Evolutionary conservation across 1,140 invertebrate genomes (phyloP), one percentile per base, ranked within the genome.

Genomic region (Zaprionus taronus): DNA sequence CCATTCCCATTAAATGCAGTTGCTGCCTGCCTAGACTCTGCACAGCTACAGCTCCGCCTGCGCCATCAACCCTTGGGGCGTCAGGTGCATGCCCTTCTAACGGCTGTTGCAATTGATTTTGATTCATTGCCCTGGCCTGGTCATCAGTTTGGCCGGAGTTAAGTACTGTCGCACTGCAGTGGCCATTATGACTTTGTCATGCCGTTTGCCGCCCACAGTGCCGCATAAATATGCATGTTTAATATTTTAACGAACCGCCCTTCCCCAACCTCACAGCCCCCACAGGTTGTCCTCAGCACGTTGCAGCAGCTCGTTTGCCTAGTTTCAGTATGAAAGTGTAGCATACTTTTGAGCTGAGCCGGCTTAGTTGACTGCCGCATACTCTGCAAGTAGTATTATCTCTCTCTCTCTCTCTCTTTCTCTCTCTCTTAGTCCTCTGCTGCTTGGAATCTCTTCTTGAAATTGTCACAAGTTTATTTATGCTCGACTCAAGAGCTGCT

Each of bases 101-200:
- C 66, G 72, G 58, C 61, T 62, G 58, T 41, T 78, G 77, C 81
- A 83, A 83, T 83, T 83, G 83, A 89, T 87, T 87, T 87, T 78
- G 84, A 87, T 83, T 83, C 70, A 83, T 86, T 78, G 68, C 65
- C 47, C 26, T 36, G 17, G 38, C 55, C 22, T 36, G 17, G 38
- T 47, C 57, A 53, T 65, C 58, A 53, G 61, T 17, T 28, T 26
- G 26, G 26, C 26, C 24, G 24, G 63, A 55, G 36, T 28, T 28
- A 24, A 31, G 26, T n/a, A 34, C 20, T 28, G 60, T 41, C 17
- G 36, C 51, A 65, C 36, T 47, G 41, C 64, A 55, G 34, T n/a
- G 44, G 24, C 56, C 17, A 74, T 74, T 38, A 55, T 14, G 49
- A 68, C 61, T 69, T 47, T 69, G n/a, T 34, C 26, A n/a, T 28